phyloP scores from a whole-genome alignment of 2,113 vertebrate species.

The Toxotes chatareus region DNA sequence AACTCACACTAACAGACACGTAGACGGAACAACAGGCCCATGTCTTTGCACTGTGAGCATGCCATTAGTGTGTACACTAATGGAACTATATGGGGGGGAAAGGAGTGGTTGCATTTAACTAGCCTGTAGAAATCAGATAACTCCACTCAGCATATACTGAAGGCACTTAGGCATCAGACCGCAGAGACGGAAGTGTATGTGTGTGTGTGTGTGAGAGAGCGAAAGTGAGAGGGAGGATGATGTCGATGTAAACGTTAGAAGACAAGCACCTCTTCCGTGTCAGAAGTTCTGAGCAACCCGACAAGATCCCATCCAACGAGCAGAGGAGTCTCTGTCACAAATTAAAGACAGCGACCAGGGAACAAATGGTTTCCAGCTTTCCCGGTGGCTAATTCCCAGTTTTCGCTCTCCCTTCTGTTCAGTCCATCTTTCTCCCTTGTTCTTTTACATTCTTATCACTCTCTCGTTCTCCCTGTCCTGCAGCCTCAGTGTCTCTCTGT shows the following conservation, averaged over 20 bases:
- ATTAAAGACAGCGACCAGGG: neutral
- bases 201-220: constrained; percentile 1
- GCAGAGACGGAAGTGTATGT: constrained; percentile 25
- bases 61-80: constrained; percentile 57
- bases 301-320: constrained; percentile 19
- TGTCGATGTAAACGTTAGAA: constrained; percentile 21
- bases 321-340: neutral
- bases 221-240: neutral
- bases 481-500: constrained; percentile 1
- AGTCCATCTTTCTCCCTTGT: neutral
- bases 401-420: constrained; percentile 6
- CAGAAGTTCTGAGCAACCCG: constrained; percentile 23
- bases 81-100: constrained; percentile 33
- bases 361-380: constrained; percentile 21
- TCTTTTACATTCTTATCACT: neutral
- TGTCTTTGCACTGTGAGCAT: constrained; percentile 20
- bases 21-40: neutral
- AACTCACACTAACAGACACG: constrained; percentile 21
- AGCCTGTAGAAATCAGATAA: constrained; percentile 73
- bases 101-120: constrained; percentile 68
- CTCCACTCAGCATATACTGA: constrained; percentile 73
- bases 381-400: constrained; percentile 5
- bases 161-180: constrained; percentile 63
- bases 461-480: neutral
- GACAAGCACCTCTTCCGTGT: constrained; percentile 31